These are phyloP conservation scores for Centropristis striata DNA, from an alignment of 2,113 vertebrate genomes.

Conservation along the genomic window DNA sequence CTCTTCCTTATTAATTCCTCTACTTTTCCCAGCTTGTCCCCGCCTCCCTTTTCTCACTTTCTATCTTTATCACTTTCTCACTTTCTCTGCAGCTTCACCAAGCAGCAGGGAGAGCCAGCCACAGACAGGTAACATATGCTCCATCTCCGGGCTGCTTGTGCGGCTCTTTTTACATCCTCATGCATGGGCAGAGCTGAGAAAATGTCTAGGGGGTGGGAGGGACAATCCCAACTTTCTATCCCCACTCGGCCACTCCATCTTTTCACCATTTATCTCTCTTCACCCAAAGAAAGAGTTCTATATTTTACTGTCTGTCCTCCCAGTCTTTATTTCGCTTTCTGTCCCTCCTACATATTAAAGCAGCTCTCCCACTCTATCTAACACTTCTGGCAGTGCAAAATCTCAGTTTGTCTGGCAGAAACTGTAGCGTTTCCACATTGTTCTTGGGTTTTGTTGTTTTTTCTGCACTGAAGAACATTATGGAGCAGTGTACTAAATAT, in stretches of 20 bases:
- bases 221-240: neutral
- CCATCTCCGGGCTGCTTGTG: slow-evolving; percentile 28
- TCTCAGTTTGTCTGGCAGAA: slow-evolving; percentile 47
- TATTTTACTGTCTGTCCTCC: slow-evolving; percentile 40
- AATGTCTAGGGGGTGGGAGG: neutral
- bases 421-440: slow-evolving; percentile 12
- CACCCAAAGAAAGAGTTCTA: neutral
- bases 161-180: slow-evolving; percentile 1
- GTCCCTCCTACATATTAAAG: slow-evolving; percentile 45
- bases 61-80: slow-evolving; percentile 9
- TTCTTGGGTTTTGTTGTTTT: slow-evolving; percentile 21
- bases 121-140: slow-evolving; percentile 65
- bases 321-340: slow-evolving; percentile 37
- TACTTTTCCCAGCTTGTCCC: slow-evolving; percentile 4
- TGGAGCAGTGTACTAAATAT: neutral
- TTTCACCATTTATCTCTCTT: slow-evolving; percentile 36
- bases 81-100: neutral
- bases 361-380: slow-evolving; percentile 44
- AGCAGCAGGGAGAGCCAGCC: slow-evolving; percentile 25
- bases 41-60: slow-evolving; percentile 1
- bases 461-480: neutral
- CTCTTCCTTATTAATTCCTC: slow-evolving; percentile 1
- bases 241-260: slow-evolving; percentile 17
- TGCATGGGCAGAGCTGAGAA: slow-evolving; percentile 12
- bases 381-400: slow-evolving; percentile 47